These are phyloP conservation scores for Panagrolaimus sp. DNA, from an alignment of 1,140 invertebrate species.

Conservation along the genomic window DNA sequence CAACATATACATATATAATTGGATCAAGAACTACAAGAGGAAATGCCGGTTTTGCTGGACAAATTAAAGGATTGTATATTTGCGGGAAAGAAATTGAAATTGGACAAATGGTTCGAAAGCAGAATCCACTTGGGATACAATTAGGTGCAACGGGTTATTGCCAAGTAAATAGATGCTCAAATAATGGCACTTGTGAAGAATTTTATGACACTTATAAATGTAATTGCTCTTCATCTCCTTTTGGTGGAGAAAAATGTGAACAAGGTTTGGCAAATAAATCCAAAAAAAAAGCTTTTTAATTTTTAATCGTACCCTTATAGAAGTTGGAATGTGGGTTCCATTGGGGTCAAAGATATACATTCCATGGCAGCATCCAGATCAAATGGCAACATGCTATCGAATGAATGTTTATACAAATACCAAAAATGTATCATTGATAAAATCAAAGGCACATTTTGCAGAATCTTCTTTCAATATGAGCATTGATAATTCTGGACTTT, in stretches of 20 bases:
- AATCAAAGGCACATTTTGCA: conserved; percentile 52
- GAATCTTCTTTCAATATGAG: conserved; percentile 54
- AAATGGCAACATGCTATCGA: conserved; percentile 54
- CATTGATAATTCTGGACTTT: conserved; percentile 39
- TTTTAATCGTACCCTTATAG: conserved; percentile 33
- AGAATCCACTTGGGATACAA: conserved; percentile 43
- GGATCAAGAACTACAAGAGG: conserved; percentile 47
- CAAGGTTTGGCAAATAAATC: conserved; percentile 40
- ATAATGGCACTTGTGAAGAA: conserved; percentile 50
- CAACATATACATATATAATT: conserved; percentile 43
- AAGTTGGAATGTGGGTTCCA: conserved; percentile 58
- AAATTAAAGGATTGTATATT: conserved; percentile 50
- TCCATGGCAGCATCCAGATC: conserved; percentile 57
- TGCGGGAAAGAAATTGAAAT: conserved; percentile 44
- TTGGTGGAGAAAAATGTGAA: conserved; percentile 51
- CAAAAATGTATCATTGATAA: conserved; percentile 37
- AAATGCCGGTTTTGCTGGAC: conserved; percentile 52
- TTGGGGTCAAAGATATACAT: conserved; percentile 51
- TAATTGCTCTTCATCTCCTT: conserved; percentile 56
- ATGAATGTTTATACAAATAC: conserved; percentile 51
- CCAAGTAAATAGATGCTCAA: conserved; percentile 39
- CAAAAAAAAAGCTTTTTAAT: neutral
- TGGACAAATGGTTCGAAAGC: conserved; percentile 39
- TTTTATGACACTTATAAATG: conserved; percentile 54
- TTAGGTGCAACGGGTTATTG: conserved; percentile 51